Evolutionary conservation across 2,888 invertebrate species (phyloP), one percentile per base, ranked within the genome.

Genomic region (Achlya flavicornis): DNA sequence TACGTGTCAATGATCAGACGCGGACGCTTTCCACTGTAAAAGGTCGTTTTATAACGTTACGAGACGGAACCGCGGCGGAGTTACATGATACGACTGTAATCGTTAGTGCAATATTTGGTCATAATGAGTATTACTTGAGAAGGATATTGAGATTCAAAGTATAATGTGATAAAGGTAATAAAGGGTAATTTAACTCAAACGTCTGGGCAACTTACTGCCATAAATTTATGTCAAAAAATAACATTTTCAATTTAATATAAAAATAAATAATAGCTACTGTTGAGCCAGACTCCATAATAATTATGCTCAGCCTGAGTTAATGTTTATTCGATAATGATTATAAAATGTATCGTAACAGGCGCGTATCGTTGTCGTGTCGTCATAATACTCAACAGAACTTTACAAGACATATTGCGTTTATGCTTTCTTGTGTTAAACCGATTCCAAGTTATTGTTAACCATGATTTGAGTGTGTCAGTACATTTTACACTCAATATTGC

Each of bases 1-100:
- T 73, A 72, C 67, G 58, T 63, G 62, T 53, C 53, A 60, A 14
- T n/a, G 53, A 53, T 61, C 61, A 19, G 26, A 46, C 7, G 58
- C 59, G 64, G 66, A 64, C 70, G 65, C 74, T 76, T 74, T 74
- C 73, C 69, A 73, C 65, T 71, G 61, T 74, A 70, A 67, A 16
- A 19, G 60, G 19, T 60, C 41, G 26, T 38, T 59, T 60, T 14
- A 41, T 60, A n/a, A 4, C 41, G 19, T 32, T 10, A 58, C 35
- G n/a, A 58, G 14, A 14, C n/a, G 48, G 16, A 48, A 48, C 48
- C 53, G 53, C 19, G 19, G 14, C 58, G 33, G 32, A 33, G n/a
- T 32, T 58, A 33, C 58, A 58, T 33, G 32, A n/a, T 58, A 32
- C 5, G 32, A 35, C 33, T 58, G 11, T 58, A 41, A 41, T 41